Evolutionary conservation across 2,797 vertebrate species (phyloP).

Genomic region (Alosa sapidissima): DNA sequence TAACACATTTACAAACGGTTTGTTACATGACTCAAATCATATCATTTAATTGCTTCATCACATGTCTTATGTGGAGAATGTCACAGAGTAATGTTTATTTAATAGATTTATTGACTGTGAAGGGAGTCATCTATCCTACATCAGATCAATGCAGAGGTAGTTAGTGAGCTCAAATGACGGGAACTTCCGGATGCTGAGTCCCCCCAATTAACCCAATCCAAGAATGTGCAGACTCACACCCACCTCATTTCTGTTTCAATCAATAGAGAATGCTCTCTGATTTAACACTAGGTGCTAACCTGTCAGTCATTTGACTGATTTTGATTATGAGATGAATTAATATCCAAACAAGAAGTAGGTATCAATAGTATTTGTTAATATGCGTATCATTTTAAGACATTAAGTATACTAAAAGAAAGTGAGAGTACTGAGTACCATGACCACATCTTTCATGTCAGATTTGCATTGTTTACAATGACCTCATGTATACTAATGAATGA

Average conservation of each 20-base stretch:
- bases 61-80: neutral
- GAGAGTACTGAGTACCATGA: neutral
- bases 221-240: neutral
- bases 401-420: neutral
- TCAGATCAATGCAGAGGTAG: neutral
- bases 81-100: neutral
- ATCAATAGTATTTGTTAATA: neutral
- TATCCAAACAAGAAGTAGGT: neutral
- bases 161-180: neutral
- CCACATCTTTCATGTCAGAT: neutral
- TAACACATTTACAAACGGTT: neutral
- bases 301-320: neutral
- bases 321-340: neutral
- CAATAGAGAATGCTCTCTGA: neutral
- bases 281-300: neutral
- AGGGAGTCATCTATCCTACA: neutral
- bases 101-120: neutral
- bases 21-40: neutral
- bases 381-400: neutral
- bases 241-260: neutral
- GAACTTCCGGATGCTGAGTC: neutral
- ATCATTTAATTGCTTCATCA: neutral
- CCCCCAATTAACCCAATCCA: slow-evolving; percentile 6
- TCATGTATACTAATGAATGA: slow-evolving; percentile 5
- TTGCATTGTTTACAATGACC: neutral